These are phyloP conservation scores for Blastomussa wellsi DNA, from an alignment of 92 coral and sea anemone genomes.

Conservation along the genomic window DNA sequence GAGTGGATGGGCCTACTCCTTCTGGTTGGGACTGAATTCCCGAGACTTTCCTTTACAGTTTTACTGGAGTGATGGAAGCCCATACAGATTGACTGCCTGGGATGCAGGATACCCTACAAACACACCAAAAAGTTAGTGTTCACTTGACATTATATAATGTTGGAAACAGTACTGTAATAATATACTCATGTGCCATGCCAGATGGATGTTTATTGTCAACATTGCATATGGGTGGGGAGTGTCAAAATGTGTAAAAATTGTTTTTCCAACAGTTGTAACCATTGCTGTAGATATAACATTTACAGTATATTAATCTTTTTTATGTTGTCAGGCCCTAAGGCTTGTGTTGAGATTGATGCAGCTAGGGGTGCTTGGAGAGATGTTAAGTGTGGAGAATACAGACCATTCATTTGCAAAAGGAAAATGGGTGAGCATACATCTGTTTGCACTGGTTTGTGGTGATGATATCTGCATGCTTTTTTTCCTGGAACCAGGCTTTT, in stretches of 20 bases:
- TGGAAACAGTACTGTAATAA: too few species aligned
- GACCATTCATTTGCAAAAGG: slow-evolving; percentile 89
- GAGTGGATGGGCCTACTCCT: slow-evolving; percentile 63
- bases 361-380: slow-evolving; percentile 78
- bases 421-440: slow-evolving; percentile 62
- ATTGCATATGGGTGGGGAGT: too few species aligned
- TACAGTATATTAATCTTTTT: too few species aligned
- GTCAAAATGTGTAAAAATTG: too few species aligned
- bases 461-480: too few species aligned
- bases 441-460: not conserved
- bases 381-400: slow-evolving; percentile 76
- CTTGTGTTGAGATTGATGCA: slow-evolving; percentile 79
- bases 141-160: not conserved
- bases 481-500: too few species aligned
- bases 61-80: slow-evolving; percentile 89
- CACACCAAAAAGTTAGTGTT: slow-evolving; percentile 23
- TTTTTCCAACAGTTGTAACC: too few species aligned
- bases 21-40: slow-evolving; percentile 93
- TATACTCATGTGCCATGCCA: not conserved
- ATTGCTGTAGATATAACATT: too few species aligned
- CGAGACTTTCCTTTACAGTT: slow-evolving; percentile 68
- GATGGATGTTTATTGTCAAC: too few species aligned
- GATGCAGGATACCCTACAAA: slow-evolving; percentile 81
- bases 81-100: slow-evolving; percentile 78
- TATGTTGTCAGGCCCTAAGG: slow-evolving; percentile 65